A percentile compares a stretch with the other conserved stretches of the same genome.
These are phyloP conservation scores for Murina feae DNA, from an alignment of 2,113 vertebrate species.

Conservation along the genomic window DNA sequence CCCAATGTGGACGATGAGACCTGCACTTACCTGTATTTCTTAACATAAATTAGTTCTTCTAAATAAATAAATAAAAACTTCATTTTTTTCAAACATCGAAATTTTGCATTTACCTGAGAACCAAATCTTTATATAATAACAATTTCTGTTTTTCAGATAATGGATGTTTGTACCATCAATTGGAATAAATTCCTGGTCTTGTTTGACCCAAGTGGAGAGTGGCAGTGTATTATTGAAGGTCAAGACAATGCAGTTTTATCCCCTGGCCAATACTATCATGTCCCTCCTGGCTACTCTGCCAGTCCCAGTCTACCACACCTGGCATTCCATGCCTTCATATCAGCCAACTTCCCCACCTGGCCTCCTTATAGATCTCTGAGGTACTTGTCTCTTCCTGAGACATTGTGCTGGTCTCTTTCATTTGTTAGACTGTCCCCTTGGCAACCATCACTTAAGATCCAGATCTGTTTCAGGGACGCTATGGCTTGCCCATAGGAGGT, in stretches of 20 bases:
- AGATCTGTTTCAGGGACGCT: neutral
- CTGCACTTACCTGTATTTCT: neutral
- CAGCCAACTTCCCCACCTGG: neutral
- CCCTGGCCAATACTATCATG: neutral
- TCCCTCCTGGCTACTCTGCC: neutral
- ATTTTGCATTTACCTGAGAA: neutral
- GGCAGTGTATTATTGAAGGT: neutral
- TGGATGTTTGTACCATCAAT: neutral
- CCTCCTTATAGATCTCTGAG: neutral
- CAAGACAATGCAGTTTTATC: neutral
- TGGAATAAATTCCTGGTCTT: neutral
- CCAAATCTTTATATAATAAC: neutral
- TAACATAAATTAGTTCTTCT: neutral
- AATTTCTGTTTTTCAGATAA: neutral
- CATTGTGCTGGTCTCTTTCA: neutral
- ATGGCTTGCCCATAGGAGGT: neutral
- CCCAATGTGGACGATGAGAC: neutral
- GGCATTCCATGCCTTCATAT: neutral
- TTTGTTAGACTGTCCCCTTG: neutral
- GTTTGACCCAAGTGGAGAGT: neutral
- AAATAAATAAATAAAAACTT: neutral
- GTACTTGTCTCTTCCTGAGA: neutral
- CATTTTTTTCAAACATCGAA: neutral
- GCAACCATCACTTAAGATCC: neutral
- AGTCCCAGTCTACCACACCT: too few relatives aligned